Conservation (phyloP, 2,113 vertebrate species). For the Aythya baeri region DNA sequence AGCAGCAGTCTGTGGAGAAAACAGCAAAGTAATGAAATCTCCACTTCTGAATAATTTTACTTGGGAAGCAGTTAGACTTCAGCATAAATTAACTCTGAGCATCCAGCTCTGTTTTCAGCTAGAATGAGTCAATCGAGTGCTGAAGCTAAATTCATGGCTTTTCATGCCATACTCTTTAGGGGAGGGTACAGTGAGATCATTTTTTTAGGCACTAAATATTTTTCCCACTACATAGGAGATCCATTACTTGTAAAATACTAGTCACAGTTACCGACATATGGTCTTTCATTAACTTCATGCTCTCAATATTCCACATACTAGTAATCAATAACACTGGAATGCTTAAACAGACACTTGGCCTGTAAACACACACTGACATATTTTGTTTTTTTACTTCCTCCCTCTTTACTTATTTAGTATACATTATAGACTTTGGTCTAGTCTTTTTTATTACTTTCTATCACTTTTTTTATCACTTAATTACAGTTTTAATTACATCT, state of each 20-base stretch:
- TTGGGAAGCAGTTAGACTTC: conserved; percentile 27
- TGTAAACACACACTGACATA: not conserved
- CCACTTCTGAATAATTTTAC: conserved; percentile 47
- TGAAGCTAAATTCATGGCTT: not conserved
- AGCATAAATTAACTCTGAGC: conserved; percentile 58
- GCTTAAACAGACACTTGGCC: not conserved
- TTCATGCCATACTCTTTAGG: not conserved
- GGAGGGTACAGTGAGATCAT: not conserved
- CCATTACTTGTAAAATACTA: not conserved
- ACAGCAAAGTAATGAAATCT: conserved; percentile 57
- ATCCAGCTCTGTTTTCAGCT: conserved; percentile 19
- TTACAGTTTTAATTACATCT: not conserved
- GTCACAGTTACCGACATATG: not conserved
- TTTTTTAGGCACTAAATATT: not conserved
- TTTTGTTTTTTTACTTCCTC: not conserved
- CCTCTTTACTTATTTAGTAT: not conserved
- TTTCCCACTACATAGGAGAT: not conserved
- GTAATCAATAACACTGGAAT: not conserved
- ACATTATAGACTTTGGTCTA: not conserved
- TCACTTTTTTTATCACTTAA: not conserved
- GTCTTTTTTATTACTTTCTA: not conserved
- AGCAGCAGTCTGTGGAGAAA: conserved; percentile 50
- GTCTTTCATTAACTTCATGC: not conserved
- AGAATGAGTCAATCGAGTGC: not conserved
- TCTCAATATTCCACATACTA: not conserved